phyloP scores from a whole-genome alignment of 1,140 invertebrate genomes.

The Lepidurus arcticus region DNA sequence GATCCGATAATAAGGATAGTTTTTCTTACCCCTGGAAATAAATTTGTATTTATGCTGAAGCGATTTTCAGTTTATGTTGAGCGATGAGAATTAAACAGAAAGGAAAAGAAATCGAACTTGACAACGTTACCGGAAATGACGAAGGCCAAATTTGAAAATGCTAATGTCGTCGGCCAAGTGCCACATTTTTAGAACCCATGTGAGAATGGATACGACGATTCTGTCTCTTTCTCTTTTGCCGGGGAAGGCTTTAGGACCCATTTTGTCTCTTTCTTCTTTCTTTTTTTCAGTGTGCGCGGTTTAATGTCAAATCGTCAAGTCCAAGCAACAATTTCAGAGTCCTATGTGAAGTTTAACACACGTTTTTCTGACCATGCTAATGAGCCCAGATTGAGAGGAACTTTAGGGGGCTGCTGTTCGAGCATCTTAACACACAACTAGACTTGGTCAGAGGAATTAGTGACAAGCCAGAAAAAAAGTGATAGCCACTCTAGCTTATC shows the following conservation, averaged over 20 bases:
- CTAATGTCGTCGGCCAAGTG: neutral
- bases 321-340: neutral
- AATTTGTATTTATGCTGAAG: no score
- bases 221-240: neutral
- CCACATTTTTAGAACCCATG: slow-evolving; percentile 4
- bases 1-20: no score
- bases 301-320: neutral
- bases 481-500: neutral
- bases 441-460: no score
- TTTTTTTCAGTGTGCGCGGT: neutral
- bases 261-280: neutral
- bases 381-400: neutral
- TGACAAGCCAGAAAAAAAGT: no score
- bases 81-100: neutral
- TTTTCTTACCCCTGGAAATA: no score
- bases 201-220: neutral
- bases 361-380: neutral
- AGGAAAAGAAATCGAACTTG: neutral
- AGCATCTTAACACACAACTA: no score
- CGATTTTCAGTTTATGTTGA: neutral
- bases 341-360: slow-evolving; percentile 1
- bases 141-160: neutral
- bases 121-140: neutral
- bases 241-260: neutral
- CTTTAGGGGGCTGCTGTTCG: no score